A percentile compares a stretch with the other conserved stretches of the same genome.
Evolutionary conservation across 2,888 invertebrate genomes (phyloP).

Genomic region (Amblyjoppa fuscipennis): DNA sequence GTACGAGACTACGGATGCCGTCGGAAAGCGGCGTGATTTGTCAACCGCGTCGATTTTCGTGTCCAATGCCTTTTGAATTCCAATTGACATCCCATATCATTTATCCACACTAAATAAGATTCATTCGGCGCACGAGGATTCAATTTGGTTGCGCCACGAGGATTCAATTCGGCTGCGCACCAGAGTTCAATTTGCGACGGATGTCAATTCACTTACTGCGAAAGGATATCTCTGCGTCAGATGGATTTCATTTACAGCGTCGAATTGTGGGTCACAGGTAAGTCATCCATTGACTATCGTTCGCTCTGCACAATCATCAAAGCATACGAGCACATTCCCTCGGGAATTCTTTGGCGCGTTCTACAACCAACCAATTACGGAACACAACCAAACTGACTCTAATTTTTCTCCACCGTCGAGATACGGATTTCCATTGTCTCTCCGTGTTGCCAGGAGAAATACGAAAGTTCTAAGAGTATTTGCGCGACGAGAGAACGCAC

Average conservation of each 20-base stretch:
- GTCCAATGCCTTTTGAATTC: not conserved
- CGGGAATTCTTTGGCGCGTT: not conserved
- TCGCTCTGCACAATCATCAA: not conserved
- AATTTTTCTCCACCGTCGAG: not conserved
- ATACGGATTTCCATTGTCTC: conserved; percentile 6
- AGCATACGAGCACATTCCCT: not conserved
- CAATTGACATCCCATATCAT: not conserved
- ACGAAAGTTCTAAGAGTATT: conserved; percentile 23
- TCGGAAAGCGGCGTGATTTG: not conserved
- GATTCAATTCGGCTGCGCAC: not conserved
- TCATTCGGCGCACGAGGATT: not conserved
- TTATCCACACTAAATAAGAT: not conserved
- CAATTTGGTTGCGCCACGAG: too few relatives aligned
- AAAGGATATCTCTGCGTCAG: not conserved
- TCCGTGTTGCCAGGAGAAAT: conserved; percentile 9
- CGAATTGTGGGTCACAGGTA: not conserved
- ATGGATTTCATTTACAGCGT: not conserved
- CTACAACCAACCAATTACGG: not conserved
- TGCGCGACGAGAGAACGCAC: conserved; percentile 19
- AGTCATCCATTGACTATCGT: not conserved
- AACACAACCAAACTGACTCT: conserved; percentile 17
- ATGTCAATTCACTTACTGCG: not conserved
- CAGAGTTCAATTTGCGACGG: not conserved
- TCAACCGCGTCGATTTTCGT: not conserved
- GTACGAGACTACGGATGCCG: not conserved